phyloP scores from a whole-genome alignment of 2,888 invertebrate genomes.

The Mythimna albipuncta region DNA sequence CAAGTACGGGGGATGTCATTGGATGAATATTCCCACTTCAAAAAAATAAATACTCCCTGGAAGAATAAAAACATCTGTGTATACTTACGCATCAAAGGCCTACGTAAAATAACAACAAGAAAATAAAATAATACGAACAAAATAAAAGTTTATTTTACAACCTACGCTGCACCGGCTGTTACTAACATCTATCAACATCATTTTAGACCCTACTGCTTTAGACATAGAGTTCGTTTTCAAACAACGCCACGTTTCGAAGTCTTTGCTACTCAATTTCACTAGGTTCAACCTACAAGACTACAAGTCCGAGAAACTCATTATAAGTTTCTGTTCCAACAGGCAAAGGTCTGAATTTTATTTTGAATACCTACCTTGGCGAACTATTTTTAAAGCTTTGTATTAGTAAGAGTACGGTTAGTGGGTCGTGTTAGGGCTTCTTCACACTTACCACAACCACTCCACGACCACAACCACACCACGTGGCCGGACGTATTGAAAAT shows the following conservation, averaged over 20 bases:
- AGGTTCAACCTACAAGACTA: slow-evolving; percentile 33
- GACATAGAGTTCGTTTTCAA: slow-evolving; percentile 24
- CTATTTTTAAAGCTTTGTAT: slow-evolving; percentile 47
- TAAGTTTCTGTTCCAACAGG: slow-evolving; percentile 66
- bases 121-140: slow-evolving; percentile 36
- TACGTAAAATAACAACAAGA: slow-evolving; percentile 28
- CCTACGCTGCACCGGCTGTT: slow-evolving; percentile 34
- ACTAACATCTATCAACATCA: neutral
- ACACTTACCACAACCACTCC: too few species aligned
- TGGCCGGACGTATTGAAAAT: too few species aligned
- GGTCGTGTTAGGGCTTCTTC: too few species aligned
- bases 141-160: slow-evolving; percentile 45
- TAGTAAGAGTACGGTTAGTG: neutral
- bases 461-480: too few species aligned
- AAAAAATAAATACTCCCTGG: too few species aligned
- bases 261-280: slow-evolving; percentile 54
- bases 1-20: too few species aligned
- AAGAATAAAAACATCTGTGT: neutral
- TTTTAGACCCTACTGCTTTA: neutral
- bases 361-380: slow-evolving; percentile 44
- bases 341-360: slow-evolving; percentile 64
- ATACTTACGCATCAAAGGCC: slow-evolving; percentile 24
- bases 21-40: too few species aligned
- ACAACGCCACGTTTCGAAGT: neutral
- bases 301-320: slow-evolving; percentile 71